Evolutionary conservation across 2,113 vertebrate species (phyloP), one percentile per base, ranked within the genome.

Genomic region (Tragulus kanchil): DNA sequence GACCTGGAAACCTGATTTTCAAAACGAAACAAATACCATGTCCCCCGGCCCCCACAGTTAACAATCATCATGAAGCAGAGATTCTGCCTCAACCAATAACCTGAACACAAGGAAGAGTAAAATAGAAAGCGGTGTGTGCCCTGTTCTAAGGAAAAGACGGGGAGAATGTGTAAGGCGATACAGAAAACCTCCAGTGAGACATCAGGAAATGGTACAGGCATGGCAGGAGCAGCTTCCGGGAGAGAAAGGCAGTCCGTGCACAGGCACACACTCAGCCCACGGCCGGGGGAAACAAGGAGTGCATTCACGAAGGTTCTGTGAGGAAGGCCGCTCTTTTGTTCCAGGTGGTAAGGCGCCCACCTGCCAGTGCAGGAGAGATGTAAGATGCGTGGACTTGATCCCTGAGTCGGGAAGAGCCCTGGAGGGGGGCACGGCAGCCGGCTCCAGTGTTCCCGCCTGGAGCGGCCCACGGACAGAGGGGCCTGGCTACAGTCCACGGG

Each of bases 1-100:
- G 26, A 85, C 15, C 48, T 91, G n/a, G 61, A 95, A 85, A 89
- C 61, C 78, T 95, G 54, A 87, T 73, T 95, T 96, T 85, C 56
- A 52, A 58, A 50, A 90, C 11, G 59, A 90, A 93, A 73, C 7
- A 17, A 2, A 56, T 45, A 31, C 13, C 11, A 54, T 26, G 67
- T 61, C 36, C 17, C 69, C 14, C 23, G 19, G 6, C 26, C 26
- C 10, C 42, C 50, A 16, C 0, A 52, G 69, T 78, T 54, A 94
- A 62, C 12, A 85, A 36, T 69, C 88, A 62, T 85, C 54, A 58
- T 45, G 36, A 64, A 78, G 61, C 36, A 90, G 79, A 93, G 86
- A 84, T 54, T 71, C n/a, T 67, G 45, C 23, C 61, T 85, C 87
- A 13, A 73, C 56, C 3, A 62, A 50, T 91, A 31, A 36, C 52